Percentiles rank a stretch among this genome's conserved stretches.
These are phyloP conservation scores for Hypanus sabinus DNA, from an alignment of 2,113 vertebrate genomes.

Conservation along the genomic window DNA sequence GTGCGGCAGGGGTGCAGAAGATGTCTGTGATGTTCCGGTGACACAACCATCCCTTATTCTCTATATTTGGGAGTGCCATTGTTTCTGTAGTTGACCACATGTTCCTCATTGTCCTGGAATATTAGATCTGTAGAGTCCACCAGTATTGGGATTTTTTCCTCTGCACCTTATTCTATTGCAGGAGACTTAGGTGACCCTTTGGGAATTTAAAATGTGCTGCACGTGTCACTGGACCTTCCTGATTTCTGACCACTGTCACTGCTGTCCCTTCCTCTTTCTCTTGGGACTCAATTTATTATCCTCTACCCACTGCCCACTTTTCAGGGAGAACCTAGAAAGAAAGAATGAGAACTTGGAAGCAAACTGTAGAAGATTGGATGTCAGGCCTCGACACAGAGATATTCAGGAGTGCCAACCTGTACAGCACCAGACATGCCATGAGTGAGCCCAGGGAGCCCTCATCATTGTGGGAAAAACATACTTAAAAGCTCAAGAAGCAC, in stretches of 20 bases:
- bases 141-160: neutral
- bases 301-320: slow-evolving; percentile 28
- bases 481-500: slow-evolving; percentile 32
- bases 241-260: slow-evolving; percentile 21
- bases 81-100: neutral
- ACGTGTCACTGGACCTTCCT: slow-evolving; percentile 32
- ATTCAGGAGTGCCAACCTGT: slow-evolving; percentile 23
- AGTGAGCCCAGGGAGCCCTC: slow-evolving; percentile 29
- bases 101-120: neutral
- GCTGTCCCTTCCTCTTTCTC: slow-evolving; percentile 7
- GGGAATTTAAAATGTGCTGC: neutral
- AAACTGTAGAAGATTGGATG: slow-evolving; percentile 34
- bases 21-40: slow-evolving; percentile 32
- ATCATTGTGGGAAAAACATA: neutral
- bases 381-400: slow-evolving; percentile 8
- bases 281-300: slow-evolving; percentile 24
- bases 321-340: slow-evolving; percentile 32
- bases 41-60: slow-evolving; percentile 16
- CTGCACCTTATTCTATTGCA: neutral
- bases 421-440: slow-evolving; percentile 28
- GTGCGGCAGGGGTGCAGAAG: slow-evolving; percentile 22
- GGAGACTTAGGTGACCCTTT: neutral
- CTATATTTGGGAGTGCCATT: neutral
- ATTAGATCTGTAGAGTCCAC: neutral
- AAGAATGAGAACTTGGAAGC: slow-evolving; percentile 27